A percentile compares a stretch with the other conserved stretches of the same genome.
These are phyloP conservation scores for Spinus olivaceus DNA, from an alignment of 2,797 vertebrate genomes.

Conservation along the genomic window DNA sequence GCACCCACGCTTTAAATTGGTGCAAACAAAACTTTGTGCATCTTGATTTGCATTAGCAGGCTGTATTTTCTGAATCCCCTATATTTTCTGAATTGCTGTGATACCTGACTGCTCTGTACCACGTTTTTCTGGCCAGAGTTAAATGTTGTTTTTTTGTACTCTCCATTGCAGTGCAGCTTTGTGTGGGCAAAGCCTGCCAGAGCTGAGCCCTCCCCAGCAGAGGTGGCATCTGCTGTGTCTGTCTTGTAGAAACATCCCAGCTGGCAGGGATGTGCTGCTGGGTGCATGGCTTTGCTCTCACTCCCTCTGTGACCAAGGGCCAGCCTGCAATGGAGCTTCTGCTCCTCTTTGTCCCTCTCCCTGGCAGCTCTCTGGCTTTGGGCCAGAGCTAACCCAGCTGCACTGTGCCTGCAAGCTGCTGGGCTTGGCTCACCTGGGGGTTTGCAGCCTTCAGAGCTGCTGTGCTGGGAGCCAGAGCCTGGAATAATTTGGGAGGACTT, in stretches of 20 bases:
- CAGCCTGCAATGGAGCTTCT: neutral
- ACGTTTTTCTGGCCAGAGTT: fast-evolving
- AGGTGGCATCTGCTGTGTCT: neutral
- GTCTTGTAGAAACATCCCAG: neutral
- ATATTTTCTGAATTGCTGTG: neutral
- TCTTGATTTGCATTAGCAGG: neutral
- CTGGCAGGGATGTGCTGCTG: neutral
- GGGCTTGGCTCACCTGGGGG: neutral
- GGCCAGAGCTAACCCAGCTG: neutral
- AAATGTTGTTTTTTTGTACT: neutral
- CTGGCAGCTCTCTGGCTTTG: neutral
- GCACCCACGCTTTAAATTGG: fast-evolving
- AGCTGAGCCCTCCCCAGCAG: neutral
- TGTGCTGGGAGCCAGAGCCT: neutral
- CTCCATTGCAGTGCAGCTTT: neutral
- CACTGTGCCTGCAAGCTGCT: neutral
- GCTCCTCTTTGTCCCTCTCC: neutral
- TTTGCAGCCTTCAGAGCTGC: neutral
- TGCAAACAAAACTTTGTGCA: neutral
- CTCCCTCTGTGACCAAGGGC: neutral
- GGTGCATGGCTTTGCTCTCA: neutral
- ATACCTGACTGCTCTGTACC: neutral
- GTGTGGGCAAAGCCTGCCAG: neutral
- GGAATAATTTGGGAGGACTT: neutral
- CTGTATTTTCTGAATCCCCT: neutral